Conservation (phyloP, 2,888 invertebrate genomes). For the Meiosimyza decipiens region DNA sequence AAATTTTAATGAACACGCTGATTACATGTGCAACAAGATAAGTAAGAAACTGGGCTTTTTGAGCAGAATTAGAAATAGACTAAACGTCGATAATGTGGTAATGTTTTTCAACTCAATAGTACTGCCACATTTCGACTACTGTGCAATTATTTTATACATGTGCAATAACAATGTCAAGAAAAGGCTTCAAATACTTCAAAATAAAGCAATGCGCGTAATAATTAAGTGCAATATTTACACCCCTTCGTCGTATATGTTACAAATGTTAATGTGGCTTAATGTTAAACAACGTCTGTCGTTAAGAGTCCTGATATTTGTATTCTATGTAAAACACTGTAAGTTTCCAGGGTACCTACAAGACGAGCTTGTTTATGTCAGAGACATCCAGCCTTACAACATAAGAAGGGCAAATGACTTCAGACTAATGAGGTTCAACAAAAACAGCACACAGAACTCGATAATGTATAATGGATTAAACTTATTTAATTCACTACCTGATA, state of each 20-base stretch:
- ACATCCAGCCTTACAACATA: slow-evolving; percentile 2
- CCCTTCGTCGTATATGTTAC: neutral
- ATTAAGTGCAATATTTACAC: too few species aligned
- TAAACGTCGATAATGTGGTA: neutral
- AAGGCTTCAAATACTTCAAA: slow-evolving; percentile 13
- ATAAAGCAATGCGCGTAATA: neutral
- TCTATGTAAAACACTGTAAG: neutral
- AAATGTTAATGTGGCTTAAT: too few species aligned
- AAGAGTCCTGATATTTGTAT: slow-evolving; percentile 6
- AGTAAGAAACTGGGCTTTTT: too few species aligned
- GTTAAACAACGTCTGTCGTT: neutral
- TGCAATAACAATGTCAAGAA: slow-evolving; percentile 13
- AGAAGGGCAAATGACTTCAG: neutral
- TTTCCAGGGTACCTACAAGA: slow-evolving; percentile 8
- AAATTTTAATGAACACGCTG: slow-evolving; percentile 3
- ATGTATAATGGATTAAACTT: neutral
- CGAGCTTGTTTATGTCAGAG: neutral
- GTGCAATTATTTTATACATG: slow-evolving; percentile 19
- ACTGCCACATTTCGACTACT: slow-evolving; percentile 29
- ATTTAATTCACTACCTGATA: neutral
- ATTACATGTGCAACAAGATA: neutral
- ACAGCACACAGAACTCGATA: neutral
- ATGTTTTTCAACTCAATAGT: slow-evolving; percentile 22
- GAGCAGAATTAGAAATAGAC: slow-evolving; percentile 11
- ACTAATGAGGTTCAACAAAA: neutral